A percentile compares a stretch with the other conserved stretches of the same genome.
phyloP scores from a whole-genome alignment of 2,113 vertebrate genomes.

The Osmerus mordax region DNA sequence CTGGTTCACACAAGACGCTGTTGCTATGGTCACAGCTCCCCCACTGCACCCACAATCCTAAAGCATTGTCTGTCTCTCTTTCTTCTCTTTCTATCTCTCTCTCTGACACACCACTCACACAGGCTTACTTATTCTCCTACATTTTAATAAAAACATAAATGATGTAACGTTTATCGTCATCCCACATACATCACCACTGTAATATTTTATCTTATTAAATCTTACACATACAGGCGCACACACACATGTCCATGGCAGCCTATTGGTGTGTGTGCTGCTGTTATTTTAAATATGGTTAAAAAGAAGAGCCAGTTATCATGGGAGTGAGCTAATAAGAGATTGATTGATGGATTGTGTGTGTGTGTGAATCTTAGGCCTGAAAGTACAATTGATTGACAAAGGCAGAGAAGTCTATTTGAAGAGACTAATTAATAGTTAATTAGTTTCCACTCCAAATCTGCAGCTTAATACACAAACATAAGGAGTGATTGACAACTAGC shows the following conservation, averaged over 20 bases:
- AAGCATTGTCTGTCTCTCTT: neutral
- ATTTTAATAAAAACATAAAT: neutral
- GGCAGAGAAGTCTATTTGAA: constrained; percentile 59
- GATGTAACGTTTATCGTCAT: constrained; percentile 12
- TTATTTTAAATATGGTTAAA: neutral
- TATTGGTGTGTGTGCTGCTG: neutral
- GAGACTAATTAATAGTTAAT: constrained; percentile 76
- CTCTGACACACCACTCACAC: neutral
- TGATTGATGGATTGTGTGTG: neutral
- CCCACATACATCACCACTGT: constrained; percentile 10
- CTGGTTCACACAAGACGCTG: too few species aligned
- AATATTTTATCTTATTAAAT: neutral
- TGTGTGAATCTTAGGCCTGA: constrained; percentile 42
- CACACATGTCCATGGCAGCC: too few species aligned
- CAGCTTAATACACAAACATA: constrained; percentile 52
- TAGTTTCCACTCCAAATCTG: constrained; percentile 62
- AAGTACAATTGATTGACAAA: constrained; percentile 65
- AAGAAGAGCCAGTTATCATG: neutral
- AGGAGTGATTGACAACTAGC: constrained; percentile 12
- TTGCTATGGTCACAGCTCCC: constrained; percentile 5
- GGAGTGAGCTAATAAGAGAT: neutral
- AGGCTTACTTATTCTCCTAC: neutral
- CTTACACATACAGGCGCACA: neutral
- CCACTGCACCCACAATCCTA: neutral
- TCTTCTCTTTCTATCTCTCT: constrained; percentile 1